Conservation (phyloP, 2,888 invertebrate species). For the Drepanosiphum platanoidis region DNA sequence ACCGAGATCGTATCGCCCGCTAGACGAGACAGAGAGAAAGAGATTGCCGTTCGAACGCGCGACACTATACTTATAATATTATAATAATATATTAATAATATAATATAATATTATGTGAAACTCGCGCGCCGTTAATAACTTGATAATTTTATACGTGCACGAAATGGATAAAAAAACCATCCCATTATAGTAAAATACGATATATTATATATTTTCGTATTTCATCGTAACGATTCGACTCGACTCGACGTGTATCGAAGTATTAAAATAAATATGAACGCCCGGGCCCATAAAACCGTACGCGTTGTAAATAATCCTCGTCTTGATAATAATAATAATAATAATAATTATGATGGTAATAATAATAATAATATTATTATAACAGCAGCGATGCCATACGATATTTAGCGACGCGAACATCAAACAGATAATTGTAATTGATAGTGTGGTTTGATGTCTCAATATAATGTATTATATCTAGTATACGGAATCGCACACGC, state of each 20-base stretch:
- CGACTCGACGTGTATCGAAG: not conserved
- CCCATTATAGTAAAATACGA: constrained; percentile 13
- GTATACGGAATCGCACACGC: not conserved
- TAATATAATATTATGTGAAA: not conserved
- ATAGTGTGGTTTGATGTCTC: constrained; percentile 47
- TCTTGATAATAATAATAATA: constrained; percentile 5
- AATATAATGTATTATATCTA: not conserved
- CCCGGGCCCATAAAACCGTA: not conserved
- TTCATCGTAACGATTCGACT: not conserved
- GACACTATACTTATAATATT: too few species aligned
- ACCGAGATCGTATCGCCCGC: not conserved
- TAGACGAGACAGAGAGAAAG: not conserved
- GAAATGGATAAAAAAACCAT: not conserved
- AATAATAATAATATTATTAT: too few species aligned
- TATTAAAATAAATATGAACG: not conserved
- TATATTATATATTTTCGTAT: not conserved
- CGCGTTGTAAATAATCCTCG: not conserved
- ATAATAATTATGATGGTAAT: not conserved
- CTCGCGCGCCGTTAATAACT: not conserved
- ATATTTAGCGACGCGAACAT: not conserved
- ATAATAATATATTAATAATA: too few species aligned
- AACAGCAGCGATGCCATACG: not conserved
- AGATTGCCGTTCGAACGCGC: not conserved
- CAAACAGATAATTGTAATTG: constrained; percentile 25
- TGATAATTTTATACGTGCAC: too few species aligned